Conservation (phyloP, 1,140 invertebrate genomes). For the Solenopsis fugax region DNA sequence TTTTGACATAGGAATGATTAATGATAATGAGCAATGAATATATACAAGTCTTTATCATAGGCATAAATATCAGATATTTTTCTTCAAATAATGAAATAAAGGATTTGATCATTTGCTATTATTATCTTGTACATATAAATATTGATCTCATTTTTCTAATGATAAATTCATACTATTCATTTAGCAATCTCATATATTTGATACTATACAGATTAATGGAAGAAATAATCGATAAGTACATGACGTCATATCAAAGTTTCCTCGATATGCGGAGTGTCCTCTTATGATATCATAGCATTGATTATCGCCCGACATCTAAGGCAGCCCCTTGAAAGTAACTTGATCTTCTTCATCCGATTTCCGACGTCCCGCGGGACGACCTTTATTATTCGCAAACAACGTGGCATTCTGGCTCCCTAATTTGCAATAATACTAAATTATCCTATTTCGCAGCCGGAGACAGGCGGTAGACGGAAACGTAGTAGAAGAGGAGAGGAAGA, state of each 20-base stretch:
- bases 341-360: constrained; percentile 68
- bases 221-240: neutral
- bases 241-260: constrained; percentile 27
- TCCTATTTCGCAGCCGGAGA: constrained; percentile 77
- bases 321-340: constrained; percentile 24
- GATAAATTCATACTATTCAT: neutral
- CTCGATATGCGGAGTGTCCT: constrained; percentile 33
- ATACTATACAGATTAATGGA: neutral
- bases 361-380: constrained; percentile 66
- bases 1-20: neutral
- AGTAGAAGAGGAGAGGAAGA: constrained; percentile 74
- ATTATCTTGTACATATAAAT: neutral
- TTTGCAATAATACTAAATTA: constrained; percentile 82
- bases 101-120: neutral
- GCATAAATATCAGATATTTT: neutral
- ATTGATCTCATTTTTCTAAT: neutral
- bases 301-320: constrained; percentile 49
- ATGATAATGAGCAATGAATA: neutral
- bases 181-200: too few species aligned
- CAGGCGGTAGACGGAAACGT: constrained; percentile 71
- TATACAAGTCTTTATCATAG: neutral
- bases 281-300: constrained; percentile 59
- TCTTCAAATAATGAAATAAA: neutral
- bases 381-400: constrained; percentile 80
- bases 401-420: constrained; percentile 73